Percentiles rank a stretch among this genome's conserved stretches.
Conservation (phyloP, 1,140 invertebrate species). For the Teleogryllus occipitalis region DNA sequence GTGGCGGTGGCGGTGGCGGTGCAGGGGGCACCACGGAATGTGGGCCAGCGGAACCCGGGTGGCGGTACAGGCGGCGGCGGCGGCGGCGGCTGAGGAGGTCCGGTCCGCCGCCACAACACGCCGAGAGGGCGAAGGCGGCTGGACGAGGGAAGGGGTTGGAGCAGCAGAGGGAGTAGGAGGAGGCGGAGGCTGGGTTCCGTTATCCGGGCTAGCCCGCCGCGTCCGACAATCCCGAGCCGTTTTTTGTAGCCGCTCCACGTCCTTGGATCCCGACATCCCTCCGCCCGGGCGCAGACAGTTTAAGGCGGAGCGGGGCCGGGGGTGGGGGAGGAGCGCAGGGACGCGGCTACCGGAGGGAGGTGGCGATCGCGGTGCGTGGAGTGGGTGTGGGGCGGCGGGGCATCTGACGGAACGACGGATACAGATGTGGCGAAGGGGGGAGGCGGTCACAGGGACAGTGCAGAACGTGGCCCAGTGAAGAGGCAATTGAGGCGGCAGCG, state of each 20-base stretch:
- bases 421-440: too few species aligned
- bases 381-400: too few species aligned
- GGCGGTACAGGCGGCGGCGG: too few species aligned
- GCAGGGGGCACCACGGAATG: background rate
- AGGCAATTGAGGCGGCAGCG: too few species aligned
- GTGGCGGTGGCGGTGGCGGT: background rate
- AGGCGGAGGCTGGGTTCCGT: background rate
- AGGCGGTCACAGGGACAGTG: too few species aligned
- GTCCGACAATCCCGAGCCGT: background rate
- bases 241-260: background rate
- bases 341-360: background rate
- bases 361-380: background rate
- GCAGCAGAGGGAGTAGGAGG: background rate
- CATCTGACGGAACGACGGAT: too few species aligned
- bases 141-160: background rate
- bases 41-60: background rate
- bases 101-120: background rate
- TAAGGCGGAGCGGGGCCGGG: background rate
- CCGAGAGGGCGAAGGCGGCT: background rate
- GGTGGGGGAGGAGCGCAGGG: too few species aligned
- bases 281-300: too few species aligned
- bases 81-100: background rate
- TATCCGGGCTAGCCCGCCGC: background rate
- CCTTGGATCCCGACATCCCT: background rate
- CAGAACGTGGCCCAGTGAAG: too few species aligned